Conservation (phyloP, 1,140 invertebrate genomes). For the Mamestra configurata region DNA sequence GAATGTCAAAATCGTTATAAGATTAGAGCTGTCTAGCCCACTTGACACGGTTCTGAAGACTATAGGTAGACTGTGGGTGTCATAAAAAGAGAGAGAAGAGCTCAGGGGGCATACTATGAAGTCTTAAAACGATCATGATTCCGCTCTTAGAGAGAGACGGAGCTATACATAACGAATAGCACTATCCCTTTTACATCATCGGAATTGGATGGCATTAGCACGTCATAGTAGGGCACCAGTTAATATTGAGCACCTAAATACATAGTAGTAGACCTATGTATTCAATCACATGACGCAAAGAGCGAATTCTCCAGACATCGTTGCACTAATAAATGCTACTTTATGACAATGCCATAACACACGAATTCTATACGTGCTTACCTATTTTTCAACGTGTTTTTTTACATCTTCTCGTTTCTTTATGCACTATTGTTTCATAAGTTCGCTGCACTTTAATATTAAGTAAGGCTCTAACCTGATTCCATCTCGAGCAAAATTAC, state of each 20-base stretch:
- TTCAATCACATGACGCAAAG: background rate
- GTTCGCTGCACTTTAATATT: background rate
- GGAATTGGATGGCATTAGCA: too few species aligned
- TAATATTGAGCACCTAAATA: too few species aligned
- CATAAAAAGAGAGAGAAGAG: too few species aligned
- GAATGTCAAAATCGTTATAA: background rate
- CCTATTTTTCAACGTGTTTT: background rate
- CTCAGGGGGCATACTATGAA: too few species aligned
- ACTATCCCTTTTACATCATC: too few species aligned
- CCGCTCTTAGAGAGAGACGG: too few species aligned
- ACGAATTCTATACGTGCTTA: background rate
- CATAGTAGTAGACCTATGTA: too few species aligned
- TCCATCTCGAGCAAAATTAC: background rate
- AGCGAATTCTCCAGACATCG: background rate
- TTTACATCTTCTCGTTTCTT: conserved; percentile 4
- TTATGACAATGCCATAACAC: background rate
- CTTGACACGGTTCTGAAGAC: background rate
- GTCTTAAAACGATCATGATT: too few species aligned
- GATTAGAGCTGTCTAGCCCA: background rate
- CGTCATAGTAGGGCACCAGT: too few species aligned
- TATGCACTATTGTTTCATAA: conserved; percentile 32
- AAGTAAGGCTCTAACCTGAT: background rate
- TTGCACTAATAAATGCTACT: background rate
- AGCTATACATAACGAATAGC: too few species aligned
- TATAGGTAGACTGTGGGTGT: too few species aligned